Conservation (phyloP, 2,888 invertebrate species). For the Agrotis exclamationis region DNA sequence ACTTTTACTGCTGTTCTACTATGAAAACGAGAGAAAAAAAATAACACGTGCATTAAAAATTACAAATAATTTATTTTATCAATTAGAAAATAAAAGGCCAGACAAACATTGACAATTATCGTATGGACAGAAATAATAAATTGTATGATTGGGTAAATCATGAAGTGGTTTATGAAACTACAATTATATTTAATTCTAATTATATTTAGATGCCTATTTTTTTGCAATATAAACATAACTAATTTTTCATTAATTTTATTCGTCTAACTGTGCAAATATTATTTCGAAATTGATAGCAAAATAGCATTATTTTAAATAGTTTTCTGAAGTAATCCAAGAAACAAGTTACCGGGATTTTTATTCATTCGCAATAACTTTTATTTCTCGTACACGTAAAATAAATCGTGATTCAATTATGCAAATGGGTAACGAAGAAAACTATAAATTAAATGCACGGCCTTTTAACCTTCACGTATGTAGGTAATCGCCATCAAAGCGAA, state of each 20-base stretch:
- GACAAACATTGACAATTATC: no score
- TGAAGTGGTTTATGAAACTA: no score
- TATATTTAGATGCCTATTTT: no score
- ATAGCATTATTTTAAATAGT: background rate
- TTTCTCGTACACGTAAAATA: background rate
- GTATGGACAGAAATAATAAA: no score
- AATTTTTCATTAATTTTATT: no score
- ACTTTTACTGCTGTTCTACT: background rate
- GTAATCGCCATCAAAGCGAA: conserved; percentile 22
- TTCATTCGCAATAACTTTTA: conserved; percentile 1
- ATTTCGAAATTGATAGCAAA: no score
- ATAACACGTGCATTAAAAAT: background rate
- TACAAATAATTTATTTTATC: background rate
- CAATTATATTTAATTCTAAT: no score
- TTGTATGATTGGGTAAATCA: no score
- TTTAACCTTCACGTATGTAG: conserved; percentile 32
- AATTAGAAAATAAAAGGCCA: no score
- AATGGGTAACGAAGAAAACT: conserved; percentile 11
- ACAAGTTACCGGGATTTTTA: background rate
- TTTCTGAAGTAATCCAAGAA: background rate
- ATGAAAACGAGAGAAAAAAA: background rate
- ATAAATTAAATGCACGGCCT: conserved; percentile 8
- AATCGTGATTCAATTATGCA: conserved; percentile 25
- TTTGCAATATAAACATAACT: no score
- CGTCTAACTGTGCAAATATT: no score